A percentile compares a stretch with the other conserved stretches of the same genome.
These are phyloP conservation scores for Steinernema scapterisci DNA, from an alignment of 2,888 invertebrate genomes.

Conservation along the genomic window DNA sequence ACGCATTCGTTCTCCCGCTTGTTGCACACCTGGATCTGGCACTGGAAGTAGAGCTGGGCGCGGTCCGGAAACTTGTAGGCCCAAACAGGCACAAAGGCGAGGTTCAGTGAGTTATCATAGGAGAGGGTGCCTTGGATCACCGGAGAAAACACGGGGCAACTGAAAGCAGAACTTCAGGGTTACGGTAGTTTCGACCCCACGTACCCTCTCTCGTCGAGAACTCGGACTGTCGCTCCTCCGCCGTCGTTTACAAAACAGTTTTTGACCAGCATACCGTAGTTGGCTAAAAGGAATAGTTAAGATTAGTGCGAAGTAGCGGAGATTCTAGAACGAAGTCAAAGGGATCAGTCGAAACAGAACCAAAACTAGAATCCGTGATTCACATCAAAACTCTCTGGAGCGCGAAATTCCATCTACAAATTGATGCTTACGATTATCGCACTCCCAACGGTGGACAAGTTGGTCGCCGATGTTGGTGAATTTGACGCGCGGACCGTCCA, in stretches of 20 bases:
- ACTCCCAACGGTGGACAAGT: slow-evolving; percentile 66
- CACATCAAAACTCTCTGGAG: no score
- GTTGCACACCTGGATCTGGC: slow-evolving; percentile 63
- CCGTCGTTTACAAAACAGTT: slow-evolving; percentile 57
- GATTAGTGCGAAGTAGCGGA: no score
- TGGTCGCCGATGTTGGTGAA: slow-evolving; percentile 64
- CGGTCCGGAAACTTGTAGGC: slow-evolving; percentile 63
- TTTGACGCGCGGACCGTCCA: slow-evolving; percentile 62
- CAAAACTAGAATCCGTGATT: no score
- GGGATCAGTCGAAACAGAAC: no score
- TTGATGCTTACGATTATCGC: slow-evolving; percentile 37
- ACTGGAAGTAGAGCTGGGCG: slow-evolving; percentile 57
- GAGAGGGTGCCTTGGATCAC: slow-evolving; percentile 54
- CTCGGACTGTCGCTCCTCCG: slow-evolving; percentile 38
- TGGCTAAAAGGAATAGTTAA: slow-evolving; percentile 40
- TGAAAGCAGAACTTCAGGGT: slow-evolving; percentile 34
- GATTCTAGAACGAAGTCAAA: no score
- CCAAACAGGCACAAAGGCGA: slow-evolving; percentile 59
- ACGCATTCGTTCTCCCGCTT: slow-evolving; percentile 60
- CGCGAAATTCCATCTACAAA: no score
- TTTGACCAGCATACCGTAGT: slow-evolving; percentile 57
- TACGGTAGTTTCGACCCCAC: neutral
- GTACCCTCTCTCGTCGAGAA: slow-evolving; percentile 53
- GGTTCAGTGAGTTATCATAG: slow-evolving; percentile 53
- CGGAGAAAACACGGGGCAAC: slow-evolving; percentile 53